Percentiles rank a stretch among this genome's conserved stretches.
Conservation (phyloP, 2,888 invertebrate genomes). For the Hirtodrosophila confusa region DNA sequence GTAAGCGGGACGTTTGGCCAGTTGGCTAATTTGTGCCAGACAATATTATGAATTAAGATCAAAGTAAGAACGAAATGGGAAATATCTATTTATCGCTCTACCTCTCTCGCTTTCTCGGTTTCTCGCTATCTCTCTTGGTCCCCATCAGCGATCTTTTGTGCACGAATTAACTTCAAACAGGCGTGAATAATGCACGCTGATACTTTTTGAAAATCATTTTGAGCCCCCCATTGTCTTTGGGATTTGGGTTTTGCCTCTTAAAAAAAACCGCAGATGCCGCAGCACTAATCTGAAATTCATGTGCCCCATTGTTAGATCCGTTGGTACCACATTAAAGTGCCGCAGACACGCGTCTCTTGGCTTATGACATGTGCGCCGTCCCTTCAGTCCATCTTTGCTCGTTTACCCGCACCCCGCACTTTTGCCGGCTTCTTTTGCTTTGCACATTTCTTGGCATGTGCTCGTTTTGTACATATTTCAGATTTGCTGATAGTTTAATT, state of each 20-base stretch:
- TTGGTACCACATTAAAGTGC: slow-evolving; percentile 71
- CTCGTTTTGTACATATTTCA: slow-evolving; percentile 46
- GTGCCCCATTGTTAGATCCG: slow-evolving; percentile 43
- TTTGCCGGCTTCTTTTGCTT: slow-evolving; percentile 26
- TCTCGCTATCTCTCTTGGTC: slow-evolving; percentile 10
- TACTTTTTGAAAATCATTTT: slow-evolving; percentile 51
- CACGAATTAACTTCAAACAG: slow-evolving; percentile 71
- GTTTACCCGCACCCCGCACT: no score
- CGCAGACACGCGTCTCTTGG: slow-evolving; percentile 69
- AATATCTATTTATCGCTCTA: slow-evolving; percentile 2
- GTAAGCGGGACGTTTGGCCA: slow-evolving; percentile 19
- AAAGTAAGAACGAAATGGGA: slow-evolving; percentile 16
- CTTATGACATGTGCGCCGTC: slow-evolving; percentile 70
- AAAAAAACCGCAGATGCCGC: slow-evolving; percentile 15
- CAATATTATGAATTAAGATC: slow-evolving; percentile 35
- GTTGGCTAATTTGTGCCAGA: slow-evolving; percentile 66
- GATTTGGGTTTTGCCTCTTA: slow-evolving; percentile 21
- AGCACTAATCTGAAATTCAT: slow-evolving; percentile 57
- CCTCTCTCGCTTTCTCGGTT: not conserved
- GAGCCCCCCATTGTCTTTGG: slow-evolving; percentile 49
- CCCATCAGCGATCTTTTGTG: slow-evolving; percentile 53
- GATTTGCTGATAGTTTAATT: slow-evolving; percentile 76
- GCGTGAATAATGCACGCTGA: slow-evolving; percentile 71
- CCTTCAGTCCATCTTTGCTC: slow-evolving; percentile 1
- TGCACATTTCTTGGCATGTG: not conserved